Evolutionary conservation across 2,888 invertebrate genomes (phyloP), one percentile per base, ranked within the genome.

Genomic region (Conus canariensis): DNA sequence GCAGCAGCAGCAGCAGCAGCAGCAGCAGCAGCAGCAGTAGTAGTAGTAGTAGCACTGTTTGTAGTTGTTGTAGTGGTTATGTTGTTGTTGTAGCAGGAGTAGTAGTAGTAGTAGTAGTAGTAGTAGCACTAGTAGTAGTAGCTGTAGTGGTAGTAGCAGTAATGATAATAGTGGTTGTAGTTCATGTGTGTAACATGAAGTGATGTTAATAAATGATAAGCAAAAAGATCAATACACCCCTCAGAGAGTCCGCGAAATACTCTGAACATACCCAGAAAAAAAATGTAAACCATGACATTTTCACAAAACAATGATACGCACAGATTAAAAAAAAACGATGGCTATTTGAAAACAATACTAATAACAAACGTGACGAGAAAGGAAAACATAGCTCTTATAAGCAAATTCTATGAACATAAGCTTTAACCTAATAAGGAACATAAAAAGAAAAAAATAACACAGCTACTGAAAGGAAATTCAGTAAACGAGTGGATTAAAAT

Each of bases 61-160:
- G 90, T 5, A 91, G 91, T 59, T 45, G 45, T 45, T 45, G 45
- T 45, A 45, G 45, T 45, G 1, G 87, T 70, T 74, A 88, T 25
- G 45, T 77, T 87, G 60, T 88, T 90, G 19, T 4, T 45, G 45
- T 45, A 90, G 88, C 58, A 91, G 91, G 59, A 58, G 86, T 56
- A 91, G 90, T 56, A 88, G 86, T 77, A 90, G 91, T 30, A 88
- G 85, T 80, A 91, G n/a, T n/a, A n/a, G n/a, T n/a, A n/a, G n/a
- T n/a, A n/a, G n/a, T n/a, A n/a, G n/a, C n/a, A n/a, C n/a, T n/a
- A n/a, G n/a, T n/a, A 87, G 86, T 64, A 87, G 87, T 64, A 67
- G 87, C 1, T 19, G 30, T n/a, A 67, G 67, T 16, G n/a, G 87
- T 64, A 67, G 87, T 64, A 67, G 87, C 16, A 67, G 87, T 22